These are phyloP conservation scores for Pandemis cinnamomeana DNA, from an alignment of 2,888 invertebrate genomes.

Conservation along the genomic window DNA sequence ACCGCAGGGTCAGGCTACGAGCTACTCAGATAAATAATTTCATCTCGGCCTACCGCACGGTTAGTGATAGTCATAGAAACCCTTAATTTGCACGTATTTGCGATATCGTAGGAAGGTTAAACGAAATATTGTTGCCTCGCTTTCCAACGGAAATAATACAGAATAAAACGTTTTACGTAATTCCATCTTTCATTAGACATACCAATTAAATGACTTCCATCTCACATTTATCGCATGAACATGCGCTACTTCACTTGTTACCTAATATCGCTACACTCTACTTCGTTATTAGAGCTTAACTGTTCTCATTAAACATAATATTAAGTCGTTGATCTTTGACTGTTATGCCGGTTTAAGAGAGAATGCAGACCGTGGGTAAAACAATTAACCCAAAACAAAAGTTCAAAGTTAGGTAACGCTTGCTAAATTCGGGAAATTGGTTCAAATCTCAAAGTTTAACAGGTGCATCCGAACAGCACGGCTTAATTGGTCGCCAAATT, in stretches of 20 bases:
- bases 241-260: slow-evolving; percentile 23
- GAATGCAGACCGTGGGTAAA: slow-evolving; percentile 39
- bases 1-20: slow-evolving; percentile 15
- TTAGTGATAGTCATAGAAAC: neutral
- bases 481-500: neutral
- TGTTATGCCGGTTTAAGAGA: slow-evolving; percentile 18
- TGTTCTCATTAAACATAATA: slow-evolving; percentile 27
- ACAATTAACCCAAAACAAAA: slow-evolving; percentile 38
- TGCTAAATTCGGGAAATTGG: slow-evolving; percentile 38
- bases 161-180: neutral
- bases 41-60: slow-evolving; percentile 16
- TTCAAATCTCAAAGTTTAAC: slow-evolving; percentile 24
- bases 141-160: neutral
- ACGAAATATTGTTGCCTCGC: neutral
- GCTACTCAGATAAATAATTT: no score
- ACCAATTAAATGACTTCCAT: neutral
- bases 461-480: slow-evolving; percentile 26
- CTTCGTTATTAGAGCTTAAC: slow-evolving; percentile 28
- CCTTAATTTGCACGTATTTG: neutral
- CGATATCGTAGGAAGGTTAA: neutral
- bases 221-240: neutral
- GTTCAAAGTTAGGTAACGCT: slow-evolving; percentile 34
- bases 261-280: slow-evolving; percentile 16
- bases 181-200: neutral
- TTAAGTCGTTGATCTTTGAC: slow-evolving; percentile 27